Evolutionary conservation across 2,797 vertebrate genomes (phyloP).

Genomic region (Scolopax bukidnonensis): DNA sequence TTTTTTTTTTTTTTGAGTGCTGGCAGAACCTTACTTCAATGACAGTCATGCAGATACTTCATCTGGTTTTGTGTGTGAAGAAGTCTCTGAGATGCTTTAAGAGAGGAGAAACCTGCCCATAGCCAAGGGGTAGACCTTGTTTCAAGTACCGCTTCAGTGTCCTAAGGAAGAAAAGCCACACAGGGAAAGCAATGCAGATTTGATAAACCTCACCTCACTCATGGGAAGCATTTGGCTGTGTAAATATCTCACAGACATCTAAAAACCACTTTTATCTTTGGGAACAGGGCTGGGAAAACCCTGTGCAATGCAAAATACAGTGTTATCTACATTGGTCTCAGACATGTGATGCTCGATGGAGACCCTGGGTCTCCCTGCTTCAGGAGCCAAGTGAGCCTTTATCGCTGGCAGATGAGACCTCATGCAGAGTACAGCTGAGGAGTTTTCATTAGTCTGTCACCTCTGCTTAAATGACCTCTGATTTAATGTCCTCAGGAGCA

Average conservation of each 20-base stretch:
- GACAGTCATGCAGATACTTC: background rate
- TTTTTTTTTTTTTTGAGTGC: background rate
- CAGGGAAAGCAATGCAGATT: background rate
- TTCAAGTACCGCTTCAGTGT: background rate
- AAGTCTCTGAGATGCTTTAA: background rate
- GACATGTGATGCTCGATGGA: accelerated
- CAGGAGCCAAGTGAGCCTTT: background rate
- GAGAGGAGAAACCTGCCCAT: background rate
- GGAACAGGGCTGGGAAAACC: background rate
- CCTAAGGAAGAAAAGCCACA: background rate
- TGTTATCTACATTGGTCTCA: background rate
- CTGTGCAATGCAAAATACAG: background rate
- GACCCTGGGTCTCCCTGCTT: background rate
- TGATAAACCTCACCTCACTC: background rate
- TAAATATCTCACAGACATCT: background rate
- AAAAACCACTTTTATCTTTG: background rate
- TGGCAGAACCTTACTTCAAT: background rate
- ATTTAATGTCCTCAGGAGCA: background rate
- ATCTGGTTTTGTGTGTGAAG: background rate
- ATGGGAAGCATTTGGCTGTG: background rate
- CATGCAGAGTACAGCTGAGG: accelerated
- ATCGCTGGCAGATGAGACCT: background rate
- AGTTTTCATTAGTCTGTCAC: background rate
- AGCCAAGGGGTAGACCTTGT: background rate
- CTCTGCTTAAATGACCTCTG: background rate